Evolutionary conservation across 2,888 invertebrate genomes (phyloP).

Genomic region (Papilio elwesi): DNA sequence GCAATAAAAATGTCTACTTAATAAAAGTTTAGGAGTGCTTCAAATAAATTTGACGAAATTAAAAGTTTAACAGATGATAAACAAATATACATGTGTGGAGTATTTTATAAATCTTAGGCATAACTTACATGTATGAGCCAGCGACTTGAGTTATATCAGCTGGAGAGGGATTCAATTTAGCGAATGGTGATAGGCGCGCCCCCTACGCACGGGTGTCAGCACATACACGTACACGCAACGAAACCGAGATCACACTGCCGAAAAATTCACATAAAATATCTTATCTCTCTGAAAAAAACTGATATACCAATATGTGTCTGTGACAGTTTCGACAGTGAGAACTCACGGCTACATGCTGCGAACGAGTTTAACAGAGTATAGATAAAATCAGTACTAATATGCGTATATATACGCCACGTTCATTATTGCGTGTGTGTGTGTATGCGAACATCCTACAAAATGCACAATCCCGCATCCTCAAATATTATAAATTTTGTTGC

Average conservation of each 20-base stretch:
- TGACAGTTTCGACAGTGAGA: too few species aligned
- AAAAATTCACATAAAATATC: too few species aligned
- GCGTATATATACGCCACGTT: too few species aligned
- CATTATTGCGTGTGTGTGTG: not conserved
- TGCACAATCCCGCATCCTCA: conserved; percentile 12
- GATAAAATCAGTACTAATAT: too few species aligned
- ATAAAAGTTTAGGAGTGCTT: not conserved
- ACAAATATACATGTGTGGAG: not conserved
- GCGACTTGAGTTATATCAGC: conserved; percentile 62
- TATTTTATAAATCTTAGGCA: not conserved
- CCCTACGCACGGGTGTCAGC: not conserved
- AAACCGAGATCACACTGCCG: too few species aligned
- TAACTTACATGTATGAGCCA: conserved; percentile 55
- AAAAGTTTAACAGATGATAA: not conserved
- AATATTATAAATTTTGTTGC: conserved; percentile 23
- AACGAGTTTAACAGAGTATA: too few species aligned
- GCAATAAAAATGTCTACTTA: conserved; percentile 16
- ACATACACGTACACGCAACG: not conserved
- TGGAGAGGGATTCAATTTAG: conserved; percentile 75
- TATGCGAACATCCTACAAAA: not conserved
- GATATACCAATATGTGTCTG: too few species aligned
- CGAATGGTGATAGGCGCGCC: conserved; percentile 47
- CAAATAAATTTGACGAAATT: not conserved
- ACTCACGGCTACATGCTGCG: too few species aligned
- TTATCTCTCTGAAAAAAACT: too few species aligned